Conservation (phyloP, 2,113 vertebrate species). For the Pollachius pollachius region DNA sequence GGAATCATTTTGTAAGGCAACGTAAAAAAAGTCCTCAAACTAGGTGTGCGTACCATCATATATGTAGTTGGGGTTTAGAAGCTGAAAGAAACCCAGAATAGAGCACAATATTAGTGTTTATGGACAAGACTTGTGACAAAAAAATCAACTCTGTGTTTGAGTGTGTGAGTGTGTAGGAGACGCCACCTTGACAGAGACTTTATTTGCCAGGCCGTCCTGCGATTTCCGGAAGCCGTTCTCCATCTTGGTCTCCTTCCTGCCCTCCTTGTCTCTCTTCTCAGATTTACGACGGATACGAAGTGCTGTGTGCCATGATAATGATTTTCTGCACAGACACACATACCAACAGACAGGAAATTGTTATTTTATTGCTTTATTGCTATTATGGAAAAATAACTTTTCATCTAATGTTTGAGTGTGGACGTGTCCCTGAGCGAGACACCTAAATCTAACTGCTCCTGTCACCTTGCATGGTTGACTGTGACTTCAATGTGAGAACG, state of each 20-base stretch:
- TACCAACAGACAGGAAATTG: not conserved
- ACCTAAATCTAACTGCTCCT: too few species aligned
- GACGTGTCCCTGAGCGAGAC: too few species aligned
- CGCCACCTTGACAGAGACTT: conserved; percentile 95
- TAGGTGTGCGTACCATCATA: conserved; percentile 85
- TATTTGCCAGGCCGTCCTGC: conserved; percentile 89
- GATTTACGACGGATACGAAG: conserved; percentile 96
- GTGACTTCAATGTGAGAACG: too few species aligned
- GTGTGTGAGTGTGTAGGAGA: not conserved
- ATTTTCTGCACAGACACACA: conserved; percentile 79
- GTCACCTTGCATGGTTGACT: too few species aligned
- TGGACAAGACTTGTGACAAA: not conserved
- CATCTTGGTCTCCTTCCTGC: conserved; percentile 73
- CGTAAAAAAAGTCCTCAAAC: not conserved
- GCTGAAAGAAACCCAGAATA: conserved; percentile 74
- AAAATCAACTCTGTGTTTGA: not conserved
- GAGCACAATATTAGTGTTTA: not conserved
- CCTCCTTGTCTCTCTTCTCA: conserved; percentile 92
- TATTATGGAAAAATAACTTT: too few species aligned
- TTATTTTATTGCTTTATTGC: not conserved
- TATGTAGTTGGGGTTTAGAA: conserved; percentile 97
- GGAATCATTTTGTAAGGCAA: too few species aligned
- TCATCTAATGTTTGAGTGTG: too few species aligned
- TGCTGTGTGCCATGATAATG: conserved; percentile 98
- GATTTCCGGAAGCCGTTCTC: conserved; percentile 96